These are phyloP conservation scores for Xestia xanthographa DNA, from an alignment of 2,888 invertebrate genomes.

Conservation along the genomic window DNA sequence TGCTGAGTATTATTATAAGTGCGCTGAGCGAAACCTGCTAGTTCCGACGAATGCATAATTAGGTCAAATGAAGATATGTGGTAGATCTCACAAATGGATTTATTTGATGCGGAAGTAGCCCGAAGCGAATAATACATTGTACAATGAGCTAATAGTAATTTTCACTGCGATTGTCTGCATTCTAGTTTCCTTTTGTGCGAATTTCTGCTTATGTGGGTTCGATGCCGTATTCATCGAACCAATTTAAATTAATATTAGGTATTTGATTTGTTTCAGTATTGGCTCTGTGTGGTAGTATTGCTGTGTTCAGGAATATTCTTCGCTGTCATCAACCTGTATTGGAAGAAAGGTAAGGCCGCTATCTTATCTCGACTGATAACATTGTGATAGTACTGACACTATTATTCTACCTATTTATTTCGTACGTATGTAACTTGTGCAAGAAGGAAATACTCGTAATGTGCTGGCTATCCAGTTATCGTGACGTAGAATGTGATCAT, in stretches of 20 bases:
- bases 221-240: not conserved
- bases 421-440: conserved; percentile 13
- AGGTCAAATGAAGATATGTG: conserved; percentile 21
- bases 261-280: conserved; percentile 85
- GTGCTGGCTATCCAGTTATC: conserved; percentile 15
- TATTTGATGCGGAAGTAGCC: not conserved
- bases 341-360: conserved; percentile 92
- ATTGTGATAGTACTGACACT: conserved; percentile 50
- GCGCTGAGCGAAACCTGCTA: not conserved
- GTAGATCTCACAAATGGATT: conserved; percentile 5
- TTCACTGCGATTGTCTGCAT: not conserved
- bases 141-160: not conserved
- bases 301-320: conserved; percentile 92
- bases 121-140: conserved; percentile 17
- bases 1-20: not conserved
- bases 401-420: conserved; percentile 39
- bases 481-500: conserved; percentile 5
- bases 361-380: conserved; percentile 63
- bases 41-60: conserved; percentile 25
- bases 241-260: conserved; percentile 5
- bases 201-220: not conserved
- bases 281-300: conserved; percentile 93
- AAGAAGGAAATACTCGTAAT: conserved; percentile 21
- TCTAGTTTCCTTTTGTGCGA: not conserved
- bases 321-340: conserved; percentile 93